A percentile compares a stretch with the other conserved stretches of the same genome.
These are phyloP conservation scores for Gavia stellata DNA, from an alignment of 2,113 vertebrate species.

Conservation along the genomic window DNA sequence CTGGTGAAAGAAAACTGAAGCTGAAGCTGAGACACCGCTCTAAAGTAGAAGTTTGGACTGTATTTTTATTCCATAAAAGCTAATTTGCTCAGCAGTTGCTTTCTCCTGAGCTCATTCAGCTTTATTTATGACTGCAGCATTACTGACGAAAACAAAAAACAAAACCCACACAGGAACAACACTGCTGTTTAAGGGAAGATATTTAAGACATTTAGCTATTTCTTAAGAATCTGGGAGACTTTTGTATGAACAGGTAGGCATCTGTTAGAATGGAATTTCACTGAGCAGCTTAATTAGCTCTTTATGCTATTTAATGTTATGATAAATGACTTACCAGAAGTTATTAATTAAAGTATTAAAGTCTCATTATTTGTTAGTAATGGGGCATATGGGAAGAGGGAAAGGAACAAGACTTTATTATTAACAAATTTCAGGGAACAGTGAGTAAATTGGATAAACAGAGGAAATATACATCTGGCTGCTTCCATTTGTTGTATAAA, in stretches of 20 bases:
- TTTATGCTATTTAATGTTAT: constrained; percentile 32
- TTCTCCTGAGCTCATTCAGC: neutral
- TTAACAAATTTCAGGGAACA: constrained; percentile 11
- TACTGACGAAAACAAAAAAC: rapidly evolving
- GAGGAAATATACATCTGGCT: neutral
- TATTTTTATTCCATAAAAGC: neutral
- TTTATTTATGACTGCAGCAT: neutral
- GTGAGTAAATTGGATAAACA: constrained; percentile 12
- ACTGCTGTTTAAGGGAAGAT: neutral
- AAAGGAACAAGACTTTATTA: neutral
- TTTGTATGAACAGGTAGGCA: neutral
- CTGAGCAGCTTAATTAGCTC: constrained; percentile 15
- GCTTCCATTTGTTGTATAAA: constrained; percentile 1
- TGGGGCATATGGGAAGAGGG: neutral
- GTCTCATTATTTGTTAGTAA: constrained; percentile 29
- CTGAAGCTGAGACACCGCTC: neutral
- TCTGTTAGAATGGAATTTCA: constrained; percentile 4
- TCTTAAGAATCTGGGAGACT: neutral
- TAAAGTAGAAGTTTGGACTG: neutral
- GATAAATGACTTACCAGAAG: constrained; percentile 40
- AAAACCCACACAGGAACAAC: neutral
- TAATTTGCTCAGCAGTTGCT: neutral
- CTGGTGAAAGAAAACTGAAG: neutral
- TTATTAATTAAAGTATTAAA: constrained; percentile 61
- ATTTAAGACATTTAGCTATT: neutral